Conservation (phyloP, 2,797 vertebrate genomes). For the Siniperca scherzeri region DNA sequence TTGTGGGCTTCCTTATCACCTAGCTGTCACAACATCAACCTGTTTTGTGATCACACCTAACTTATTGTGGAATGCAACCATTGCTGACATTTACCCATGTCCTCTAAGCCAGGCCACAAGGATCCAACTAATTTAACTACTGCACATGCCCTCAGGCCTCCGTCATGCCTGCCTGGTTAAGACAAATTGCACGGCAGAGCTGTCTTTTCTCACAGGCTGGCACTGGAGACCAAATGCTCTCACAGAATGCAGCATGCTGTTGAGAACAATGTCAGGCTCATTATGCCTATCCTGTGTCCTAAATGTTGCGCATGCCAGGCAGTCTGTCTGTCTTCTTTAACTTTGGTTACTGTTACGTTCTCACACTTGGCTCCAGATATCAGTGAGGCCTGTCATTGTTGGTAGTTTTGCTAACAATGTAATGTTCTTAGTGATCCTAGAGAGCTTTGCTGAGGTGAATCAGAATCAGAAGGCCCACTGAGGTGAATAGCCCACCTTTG, state of each 20-base stretch:
- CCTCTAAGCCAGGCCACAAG: slow-evolving; percentile 25
- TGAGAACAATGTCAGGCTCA: slow-evolving; percentile 67
- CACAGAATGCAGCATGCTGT: slow-evolving; percentile 51
- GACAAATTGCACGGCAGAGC: slow-evolving; percentile 47
- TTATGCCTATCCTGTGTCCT: slow-evolving; percentile 61
- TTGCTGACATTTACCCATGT: slow-evolving; percentile 15
- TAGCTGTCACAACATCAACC: slow-evolving; percentile 25
- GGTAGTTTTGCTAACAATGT: slow-evolving; percentile 34
- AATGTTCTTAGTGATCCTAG: slow-evolving; percentile 46
- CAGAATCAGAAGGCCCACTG: no score
- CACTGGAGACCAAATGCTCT: slow-evolving; percentile 46
- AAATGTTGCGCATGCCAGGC: slow-evolving; percentile 53
- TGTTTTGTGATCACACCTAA: slow-evolving; percentile 17
- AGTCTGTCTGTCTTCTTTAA: slow-evolving; percentile 47
- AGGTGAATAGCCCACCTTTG: slow-evolving; percentile 41
- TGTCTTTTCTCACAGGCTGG: slow-evolving; percentile 54
- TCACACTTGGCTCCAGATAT: slow-evolving; percentile 55
- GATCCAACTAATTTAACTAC: slow-evolving; percentile 47
- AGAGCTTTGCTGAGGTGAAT: slow-evolving; percentile 27
- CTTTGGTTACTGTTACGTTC: slow-evolving; percentile 37
- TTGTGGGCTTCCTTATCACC: slow-evolving; percentile 15
- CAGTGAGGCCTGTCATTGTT: slow-evolving; percentile 42
- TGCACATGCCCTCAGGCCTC: slow-evolving; percentile 14
- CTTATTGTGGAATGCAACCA: not conserved
- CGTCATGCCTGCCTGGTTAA: slow-evolving; percentile 45